Evolutionary conservation across 2,888 invertebrate species (phyloP).

Genomic region (Xestia rhomboidea): DNA sequence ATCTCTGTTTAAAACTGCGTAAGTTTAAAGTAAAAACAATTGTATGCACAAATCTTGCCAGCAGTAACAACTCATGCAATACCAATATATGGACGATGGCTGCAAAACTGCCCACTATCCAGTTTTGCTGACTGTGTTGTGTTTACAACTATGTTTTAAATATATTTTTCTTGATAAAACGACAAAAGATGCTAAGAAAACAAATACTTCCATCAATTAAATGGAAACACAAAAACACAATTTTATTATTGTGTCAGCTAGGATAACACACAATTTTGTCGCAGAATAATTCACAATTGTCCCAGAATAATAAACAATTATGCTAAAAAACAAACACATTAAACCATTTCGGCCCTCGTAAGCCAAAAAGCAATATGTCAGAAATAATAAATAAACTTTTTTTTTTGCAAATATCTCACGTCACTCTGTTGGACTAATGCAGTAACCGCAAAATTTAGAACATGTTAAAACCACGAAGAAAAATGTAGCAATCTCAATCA

Average conservation of each 20-base stretch:
- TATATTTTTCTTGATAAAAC: neutral
- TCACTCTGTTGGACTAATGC: too few relatives aligned
- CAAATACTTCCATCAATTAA: conserved; percentile 15
- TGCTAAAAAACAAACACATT: conserved; percentile 24
- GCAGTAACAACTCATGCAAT: too few relatives aligned
- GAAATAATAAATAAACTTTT: neutral
- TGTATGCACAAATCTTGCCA: too few relatives aligned
- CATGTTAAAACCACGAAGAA: neutral
- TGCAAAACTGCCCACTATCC: neutral
- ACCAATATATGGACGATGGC: too few relatives aligned
- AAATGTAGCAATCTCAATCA: neutral
- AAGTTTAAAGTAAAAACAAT: too few relatives aligned
- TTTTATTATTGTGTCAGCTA: neutral
- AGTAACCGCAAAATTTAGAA: neutral
- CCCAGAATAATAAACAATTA: conserved; percentile 17
- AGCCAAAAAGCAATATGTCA: neutral
- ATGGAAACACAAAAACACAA: conserved; percentile 12
- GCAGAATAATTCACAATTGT: neutral
- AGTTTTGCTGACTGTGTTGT: too few relatives aligned
- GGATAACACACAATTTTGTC: neutral
- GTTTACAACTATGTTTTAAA: neutral
- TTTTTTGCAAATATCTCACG: neutral
- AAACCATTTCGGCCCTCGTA: conserved; percentile 8
- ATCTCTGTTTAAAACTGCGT: too few relatives aligned
- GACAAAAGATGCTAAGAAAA: neutral